Percentiles rank a stretch among this genome's conserved stretches.
These are phyloP conservation scores for Therioaphis trifolii DNA, from an alignment of 2,888 invertebrate genomes.

Conservation along the genomic window DNA sequence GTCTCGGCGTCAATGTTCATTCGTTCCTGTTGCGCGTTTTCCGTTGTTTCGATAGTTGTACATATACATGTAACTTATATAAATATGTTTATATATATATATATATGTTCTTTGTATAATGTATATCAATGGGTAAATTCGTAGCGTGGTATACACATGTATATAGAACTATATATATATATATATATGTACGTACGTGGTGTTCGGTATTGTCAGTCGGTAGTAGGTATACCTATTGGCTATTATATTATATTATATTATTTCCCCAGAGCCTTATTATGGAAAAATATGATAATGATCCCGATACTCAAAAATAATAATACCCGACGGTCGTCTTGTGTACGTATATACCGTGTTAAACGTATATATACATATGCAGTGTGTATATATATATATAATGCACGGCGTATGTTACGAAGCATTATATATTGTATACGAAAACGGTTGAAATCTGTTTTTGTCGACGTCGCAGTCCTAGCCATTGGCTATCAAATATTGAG, in stretches of 20 bases:
- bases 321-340: constrained; percentile 23
- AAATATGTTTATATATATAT: too few species aligned
- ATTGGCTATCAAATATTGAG: constrained; percentile 43
- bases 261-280: constrained; percentile 28
- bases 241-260: constrained; percentile 1
- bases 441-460: constrained; percentile 36
- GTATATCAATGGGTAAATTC: too few species aligned
- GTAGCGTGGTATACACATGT: too few species aligned
- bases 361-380: too few species aligned
- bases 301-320: constrained; percentile 49
- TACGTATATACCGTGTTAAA: background rate
- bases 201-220: background rate
- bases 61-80: too few species aligned
- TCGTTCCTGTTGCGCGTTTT: too few species aligned
- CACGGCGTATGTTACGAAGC: background rate
- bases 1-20: too few species aligned
- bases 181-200: background rate
- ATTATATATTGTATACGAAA: background rate
- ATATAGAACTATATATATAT: too few species aligned
- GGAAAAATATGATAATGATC: constrained; percentile 55
- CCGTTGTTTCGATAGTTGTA: too few species aligned
- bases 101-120: too few species aligned
- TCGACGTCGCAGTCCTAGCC: background rate
- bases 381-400: background rate
- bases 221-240: background rate